A percentile compares a stretch with the other conserved stretches of the same genome.
Conservation (phyloP, 2,797 vertebrate species). For the Hemibagrus guttatus region DNA sequence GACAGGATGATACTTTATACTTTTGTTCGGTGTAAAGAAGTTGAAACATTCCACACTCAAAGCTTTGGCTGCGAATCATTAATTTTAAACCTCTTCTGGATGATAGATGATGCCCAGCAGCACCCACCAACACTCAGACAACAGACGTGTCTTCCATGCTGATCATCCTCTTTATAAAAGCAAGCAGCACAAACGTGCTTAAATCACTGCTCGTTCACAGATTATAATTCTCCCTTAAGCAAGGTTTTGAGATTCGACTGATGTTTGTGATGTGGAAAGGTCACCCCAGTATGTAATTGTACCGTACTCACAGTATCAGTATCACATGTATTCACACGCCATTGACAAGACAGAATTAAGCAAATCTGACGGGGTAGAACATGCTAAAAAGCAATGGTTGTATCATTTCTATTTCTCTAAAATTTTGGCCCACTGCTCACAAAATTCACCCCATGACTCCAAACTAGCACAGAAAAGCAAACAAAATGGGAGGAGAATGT, state of each 20-base stretch:
- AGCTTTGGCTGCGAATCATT: slow-evolving; percentile 50
- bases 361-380: neutral
- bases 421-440: neutral
- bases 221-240: slow-evolving; percentile 11
- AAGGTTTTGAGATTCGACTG: slow-evolving; percentile 7
- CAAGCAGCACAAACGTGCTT: slow-evolving; percentile 9
- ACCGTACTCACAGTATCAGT: too few relatives aligned
- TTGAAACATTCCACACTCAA: slow-evolving; percentile 31
- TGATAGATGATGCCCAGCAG: slow-evolving; percentile 50
- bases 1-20: slow-evolving; percentile 29
- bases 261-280: neutral
- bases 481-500: neutral
- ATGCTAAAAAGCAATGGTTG: neutral
- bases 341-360: neutral
- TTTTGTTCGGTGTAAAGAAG: slow-evolving; percentile 39
- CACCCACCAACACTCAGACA: slow-evolving; percentile 43
- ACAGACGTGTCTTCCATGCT: slow-evolving; percentile 47
- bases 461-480: neutral
- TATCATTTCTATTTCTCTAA: neutral
- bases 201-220: slow-evolving; percentile 15
- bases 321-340: neutral
- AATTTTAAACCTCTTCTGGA: slow-evolving; percentile 52
- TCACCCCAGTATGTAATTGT: neutral
- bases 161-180: slow-evolving; percentile 29
- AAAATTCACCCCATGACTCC: neutral